Percentiles rank a stretch among this genome's conserved stretches.
phyloP scores from a whole-genome alignment of 2,888 invertebrate genomes.

The Mycogona germanica region DNA sequence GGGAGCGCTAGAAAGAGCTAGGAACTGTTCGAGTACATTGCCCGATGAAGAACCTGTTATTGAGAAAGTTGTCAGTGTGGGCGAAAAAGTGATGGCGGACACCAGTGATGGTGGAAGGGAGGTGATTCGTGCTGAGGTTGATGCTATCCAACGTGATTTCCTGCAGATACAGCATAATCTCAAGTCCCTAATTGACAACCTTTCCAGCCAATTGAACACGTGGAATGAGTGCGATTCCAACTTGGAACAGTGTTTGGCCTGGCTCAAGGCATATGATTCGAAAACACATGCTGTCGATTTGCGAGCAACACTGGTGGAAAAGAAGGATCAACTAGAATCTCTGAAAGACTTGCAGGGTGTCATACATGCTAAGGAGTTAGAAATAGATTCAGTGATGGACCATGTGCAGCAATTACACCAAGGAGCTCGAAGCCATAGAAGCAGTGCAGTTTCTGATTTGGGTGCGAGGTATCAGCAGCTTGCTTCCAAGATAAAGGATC shows the following conservation, averaged over 20 bases:
- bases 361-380: conserved; percentile 77
- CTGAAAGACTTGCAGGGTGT: conserved; percentile 57
- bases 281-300: conserved; percentile 77
- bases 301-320: conserved; percentile 66
- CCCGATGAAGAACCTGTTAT: conserved; percentile 75
- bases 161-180: conserved; percentile 60
- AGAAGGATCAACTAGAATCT: conserved; percentile 32
- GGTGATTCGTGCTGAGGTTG: conserved; percentile 74
- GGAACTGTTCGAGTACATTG: conserved; percentile 48
- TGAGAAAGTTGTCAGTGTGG: conserved; percentile 63
- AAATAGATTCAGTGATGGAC: conserved; percentile 86
- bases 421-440: conserved; percentile 35
- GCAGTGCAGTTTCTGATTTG: conserved; percentile 75
- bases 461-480: conserved; percentile 83
- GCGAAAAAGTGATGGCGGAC: conserved; percentile 79
- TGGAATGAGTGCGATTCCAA: conserved; percentile 85
- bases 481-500: conserved; percentile 78
- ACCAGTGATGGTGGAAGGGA: conserved; percentile 70
- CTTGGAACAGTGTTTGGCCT: conserved; percentile 69
- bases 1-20: conserved; percentile 72
- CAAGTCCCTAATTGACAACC: conserved; percentile 62
- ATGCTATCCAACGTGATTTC: conserved; percentile 70
- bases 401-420: conserved; percentile 50
- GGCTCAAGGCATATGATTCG: conserved; percentile 80
- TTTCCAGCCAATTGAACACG: conserved; percentile 45